Evolutionary conservation across 1,140 invertebrate genomes (phyloP).

Genomic region (Brachionus angularis): DNA sequence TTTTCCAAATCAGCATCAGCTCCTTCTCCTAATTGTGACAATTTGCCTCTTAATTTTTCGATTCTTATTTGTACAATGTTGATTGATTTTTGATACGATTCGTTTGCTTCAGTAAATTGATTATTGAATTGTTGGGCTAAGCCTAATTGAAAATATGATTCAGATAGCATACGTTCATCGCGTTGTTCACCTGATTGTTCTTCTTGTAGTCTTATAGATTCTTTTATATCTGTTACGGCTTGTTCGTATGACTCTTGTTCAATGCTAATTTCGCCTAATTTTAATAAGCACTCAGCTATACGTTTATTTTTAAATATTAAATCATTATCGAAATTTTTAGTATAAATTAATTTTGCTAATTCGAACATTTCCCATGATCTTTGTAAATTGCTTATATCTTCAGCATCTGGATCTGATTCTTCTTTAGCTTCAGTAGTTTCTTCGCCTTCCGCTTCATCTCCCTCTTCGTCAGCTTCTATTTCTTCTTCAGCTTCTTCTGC

Average conservation of each 20-base stretch:
- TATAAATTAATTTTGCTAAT: slow-evolving; percentile 60
- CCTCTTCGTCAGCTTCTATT: slow-evolving; percentile 47
- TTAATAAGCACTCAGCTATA: slow-evolving; percentile 37
- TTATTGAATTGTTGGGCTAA: slow-evolving; percentile 35
- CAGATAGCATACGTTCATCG: slow-evolving; percentile 35
- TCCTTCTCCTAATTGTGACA: slow-evolving; percentile 8
- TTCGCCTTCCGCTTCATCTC: slow-evolving; percentile 47
- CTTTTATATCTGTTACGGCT: slow-evolving; percentile 17
- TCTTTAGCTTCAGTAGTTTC: slow-evolving; percentile 46
- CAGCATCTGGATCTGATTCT: slow-evolving; percentile 48
- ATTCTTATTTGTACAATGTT: slow-evolving; percentile 42
- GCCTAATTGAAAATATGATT: slow-evolving; percentile 26
- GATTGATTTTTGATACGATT: slow-evolving; percentile 34
- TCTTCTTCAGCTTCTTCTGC: slow-evolving; percentile 45
- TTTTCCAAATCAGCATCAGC: slow-evolving; percentile 28
- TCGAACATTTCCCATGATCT: slow-evolving; percentile 86
- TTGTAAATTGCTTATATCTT: slow-evolving; percentile 69
- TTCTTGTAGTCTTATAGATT: slow-evolving; percentile 26
- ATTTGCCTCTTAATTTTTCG: slow-evolving; percentile 38
- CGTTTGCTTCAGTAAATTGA: slow-evolving; percentile 31
- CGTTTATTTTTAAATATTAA: slow-evolving; percentile 39
- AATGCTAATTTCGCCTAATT: slow-evolving; percentile 40
- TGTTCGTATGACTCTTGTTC: slow-evolving; percentile 43
- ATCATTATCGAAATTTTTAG: slow-evolving; percentile 33
- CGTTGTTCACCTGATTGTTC: slow-evolving; percentile 6